These are phyloP conservation scores for Philotrypesis tridentata DNA, from an alignment of 1,140 invertebrate species.

Conservation along the genomic window DNA sequence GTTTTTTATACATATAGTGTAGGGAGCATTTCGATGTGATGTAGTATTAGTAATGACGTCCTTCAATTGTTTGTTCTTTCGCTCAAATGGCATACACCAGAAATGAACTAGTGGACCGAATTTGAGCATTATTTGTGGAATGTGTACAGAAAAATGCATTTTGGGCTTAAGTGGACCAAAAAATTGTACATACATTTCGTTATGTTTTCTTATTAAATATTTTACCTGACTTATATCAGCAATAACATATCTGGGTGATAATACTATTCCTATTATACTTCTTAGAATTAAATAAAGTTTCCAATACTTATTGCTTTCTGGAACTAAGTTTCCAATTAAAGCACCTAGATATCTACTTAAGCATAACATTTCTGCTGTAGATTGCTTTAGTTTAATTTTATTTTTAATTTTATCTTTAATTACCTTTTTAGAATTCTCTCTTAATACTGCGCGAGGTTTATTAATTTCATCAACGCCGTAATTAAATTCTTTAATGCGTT, in stretches of 20 bases:
- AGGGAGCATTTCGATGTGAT: not conserved
- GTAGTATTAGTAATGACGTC: not conserved
- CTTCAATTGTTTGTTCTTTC: slow-evolving; percentile 52
- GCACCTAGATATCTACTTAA: too few relatives aligned
- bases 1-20: not conserved
- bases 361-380: too few relatives aligned
- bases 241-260: too few relatives aligned
- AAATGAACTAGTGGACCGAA: slow-evolving; percentile 46
- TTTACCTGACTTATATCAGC: slow-evolving; percentile 27
- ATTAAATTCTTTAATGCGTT: slow-evolving; percentile 23
- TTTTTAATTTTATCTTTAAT: too few relatives aligned
- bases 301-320: too few relatives aligned
- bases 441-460: slow-evolving; percentile 34
- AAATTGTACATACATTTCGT: slow-evolving; percentile 36
- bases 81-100: slow-evolving; percentile 47
- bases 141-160: slow-evolving; percentile 42
- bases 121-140: slow-evolving; percentile 5
- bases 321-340: too few relatives aligned
- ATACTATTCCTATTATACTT: too few relatives aligned
- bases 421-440: not conserved
- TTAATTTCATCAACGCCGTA: slow-evolving; percentile 7
- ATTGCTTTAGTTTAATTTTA: too few relatives aligned
- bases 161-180: slow-evolving; percentile 41
- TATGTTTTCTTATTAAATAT: slow-evolving; percentile 20
- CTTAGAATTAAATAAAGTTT: too few relatives aligned